phyloP scores from a whole-genome alignment of 2,888 invertebrate genomes.

The Dynastes grantii region DNA sequence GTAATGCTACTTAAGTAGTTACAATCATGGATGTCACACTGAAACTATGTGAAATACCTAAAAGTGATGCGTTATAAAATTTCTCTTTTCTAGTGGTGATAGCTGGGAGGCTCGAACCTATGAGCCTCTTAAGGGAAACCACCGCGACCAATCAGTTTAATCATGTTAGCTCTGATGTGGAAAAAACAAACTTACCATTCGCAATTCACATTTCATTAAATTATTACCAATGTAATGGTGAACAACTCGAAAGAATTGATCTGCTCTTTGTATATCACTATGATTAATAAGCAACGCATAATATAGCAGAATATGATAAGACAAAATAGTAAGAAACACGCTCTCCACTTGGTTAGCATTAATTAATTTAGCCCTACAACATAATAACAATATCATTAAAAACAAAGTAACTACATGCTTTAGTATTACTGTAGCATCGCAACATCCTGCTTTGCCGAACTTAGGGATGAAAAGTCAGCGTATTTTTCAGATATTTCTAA shows the following conservation, averaged over 20 bases:
- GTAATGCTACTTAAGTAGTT: too few relatives aligned
- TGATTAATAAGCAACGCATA: slow-evolving; percentile 37
- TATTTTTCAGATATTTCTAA: slow-evolving; percentile 39
- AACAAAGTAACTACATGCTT: background rate
- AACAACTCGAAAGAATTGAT: slow-evolving; percentile 31
- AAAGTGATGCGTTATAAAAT: too few relatives aligned
- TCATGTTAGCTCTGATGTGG: too few relatives aligned
- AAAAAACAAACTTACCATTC: slow-evolving; percentile 36
- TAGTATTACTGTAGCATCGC: slow-evolving; percentile 35
- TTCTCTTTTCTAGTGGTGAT: too few relatives aligned
- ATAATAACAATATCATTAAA: background rate
- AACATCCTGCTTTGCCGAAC: slow-evolving; percentile 31
- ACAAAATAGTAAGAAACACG: slow-evolving; percentile 32
- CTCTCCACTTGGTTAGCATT: slow-evolving; percentile 11
- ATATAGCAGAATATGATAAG: slow-evolving; percentile 42
- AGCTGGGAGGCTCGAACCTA: too few relatives aligned
- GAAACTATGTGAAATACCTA: too few relatives aligned
- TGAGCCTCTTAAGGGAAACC: too few relatives aligned
- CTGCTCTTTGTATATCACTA: slow-evolving; percentile 31
- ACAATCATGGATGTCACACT: too few relatives aligned
- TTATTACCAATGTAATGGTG: slow-evolving; percentile 41
- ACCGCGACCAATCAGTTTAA: too few relatives aligned
- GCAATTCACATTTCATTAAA: slow-evolving; percentile 33
- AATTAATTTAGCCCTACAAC: slow-evolving; percentile 25
- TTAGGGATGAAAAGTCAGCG: slow-evolving; percentile 24